Conservation (phyloP, 2,797 vertebrate genomes). For the Amazonetta brasiliensis region DNA sequence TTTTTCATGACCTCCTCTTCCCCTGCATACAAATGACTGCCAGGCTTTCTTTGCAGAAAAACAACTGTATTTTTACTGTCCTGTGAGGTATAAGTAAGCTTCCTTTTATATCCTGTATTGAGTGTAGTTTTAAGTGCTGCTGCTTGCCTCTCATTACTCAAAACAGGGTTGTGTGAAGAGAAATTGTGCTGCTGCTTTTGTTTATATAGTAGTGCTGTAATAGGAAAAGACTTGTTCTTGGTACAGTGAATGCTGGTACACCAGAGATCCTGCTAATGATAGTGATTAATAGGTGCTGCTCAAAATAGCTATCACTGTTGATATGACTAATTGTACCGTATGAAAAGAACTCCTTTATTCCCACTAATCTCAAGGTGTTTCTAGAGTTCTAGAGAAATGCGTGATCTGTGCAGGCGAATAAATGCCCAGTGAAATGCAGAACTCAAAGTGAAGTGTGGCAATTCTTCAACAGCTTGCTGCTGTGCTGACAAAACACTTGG, state of each 20-base stretch:
- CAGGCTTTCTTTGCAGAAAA: background rate
- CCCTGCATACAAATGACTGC: rapidly evolving
- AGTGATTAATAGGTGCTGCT: slow-evolving; percentile 60
- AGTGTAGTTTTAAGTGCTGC: background rate
- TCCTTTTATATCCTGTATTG: background rate
- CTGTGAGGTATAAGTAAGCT: background rate
- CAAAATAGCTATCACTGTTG: slow-evolving; percentile 47
- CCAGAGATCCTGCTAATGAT: slow-evolving; percentile 62
- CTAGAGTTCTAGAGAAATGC: background rate
- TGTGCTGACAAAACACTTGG: background rate
- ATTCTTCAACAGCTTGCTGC: background rate
- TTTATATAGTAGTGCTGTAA: slow-evolving; percentile 47
- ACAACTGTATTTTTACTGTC: background rate
- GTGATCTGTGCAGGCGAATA: background rate
- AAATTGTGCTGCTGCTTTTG: slow-evolving; percentile 42
- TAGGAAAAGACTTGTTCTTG: slow-evolving; percentile 46
- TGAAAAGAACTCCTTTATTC: slow-evolving; percentile 42
- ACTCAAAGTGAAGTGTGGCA: background rate
- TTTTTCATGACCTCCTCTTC: background rate
- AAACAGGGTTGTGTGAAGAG: background rate
- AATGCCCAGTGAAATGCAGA: background rate
- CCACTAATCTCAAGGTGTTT: slow-evolving; percentile 41
- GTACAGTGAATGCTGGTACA: slow-evolving; percentile 41
- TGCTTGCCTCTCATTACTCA: background rate
- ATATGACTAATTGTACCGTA: slow-evolving; percentile 42